Percentiles rank a stretch among this genome's conserved stretches.
These are phyloP conservation scores for Lysiphlebus fabarum DNA, from an alignment of 1,140 invertebrate genomes.

Conservation along the genomic window DNA sequence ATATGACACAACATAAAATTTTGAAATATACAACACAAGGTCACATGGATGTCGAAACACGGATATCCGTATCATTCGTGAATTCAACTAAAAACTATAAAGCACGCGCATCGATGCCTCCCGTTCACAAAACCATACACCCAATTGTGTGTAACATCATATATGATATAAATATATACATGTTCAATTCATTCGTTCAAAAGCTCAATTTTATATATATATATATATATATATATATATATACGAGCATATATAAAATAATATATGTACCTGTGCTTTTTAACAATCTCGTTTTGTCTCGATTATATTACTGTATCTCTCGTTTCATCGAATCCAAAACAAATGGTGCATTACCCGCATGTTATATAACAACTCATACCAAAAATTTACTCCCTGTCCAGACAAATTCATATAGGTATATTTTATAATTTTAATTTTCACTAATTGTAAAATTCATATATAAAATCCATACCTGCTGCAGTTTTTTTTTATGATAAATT, in stretches of 20 bases:
- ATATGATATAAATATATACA: too few species aligned
- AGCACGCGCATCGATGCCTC: conserved; percentile 26
- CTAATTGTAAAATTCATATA: conserved; percentile 47
- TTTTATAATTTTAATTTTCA: conserved; percentile 49
- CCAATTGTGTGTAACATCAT: neutral
- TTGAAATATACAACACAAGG: conserved; percentile 34
- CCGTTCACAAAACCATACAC: neutral
- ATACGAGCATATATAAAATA: too few species aligned
- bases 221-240: too few species aligned
- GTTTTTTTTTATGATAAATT: too few species aligned
- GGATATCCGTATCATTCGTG: conserved; percentile 44
- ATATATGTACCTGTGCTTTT: too few species aligned
- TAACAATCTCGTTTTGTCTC: too few species aligned
- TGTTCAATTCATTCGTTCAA: neutral
- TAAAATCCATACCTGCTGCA: too few species aligned
- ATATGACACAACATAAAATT: too few species aligned
- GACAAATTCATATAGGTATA: conserved; percentile 20
- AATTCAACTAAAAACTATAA: conserved; percentile 33
- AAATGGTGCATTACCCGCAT: conserved; percentile 1
- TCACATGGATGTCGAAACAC: conserved; percentile 45
- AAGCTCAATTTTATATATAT: too few species aligned
- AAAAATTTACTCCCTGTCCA: conserved; percentile 45
- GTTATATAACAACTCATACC: conserved; percentile 32
- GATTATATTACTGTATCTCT: neutral
- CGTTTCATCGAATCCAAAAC: conserved; percentile 19